Evolutionary conservation across 1,140 invertebrate genomes (phyloP).

Genomic region (Drosophila cardini): DNA sequence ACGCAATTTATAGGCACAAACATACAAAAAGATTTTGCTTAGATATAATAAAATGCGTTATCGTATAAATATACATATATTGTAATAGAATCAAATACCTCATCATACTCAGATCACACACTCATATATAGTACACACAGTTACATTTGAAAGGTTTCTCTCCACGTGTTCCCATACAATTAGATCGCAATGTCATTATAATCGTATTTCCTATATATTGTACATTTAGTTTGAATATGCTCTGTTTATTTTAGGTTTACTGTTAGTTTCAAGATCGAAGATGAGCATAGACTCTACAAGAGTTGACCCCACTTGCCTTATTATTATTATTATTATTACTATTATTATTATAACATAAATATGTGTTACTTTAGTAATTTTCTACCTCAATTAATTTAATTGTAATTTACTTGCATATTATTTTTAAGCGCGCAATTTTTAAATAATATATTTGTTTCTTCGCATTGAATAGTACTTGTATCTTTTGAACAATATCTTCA

Average conservation of each 20-base stretch:
- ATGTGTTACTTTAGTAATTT: conserved; percentile 82
- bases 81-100: conserved; percentile 73
- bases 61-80: conserved; percentile 17
- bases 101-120: conserved; percentile 57
- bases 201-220: conserved; percentile 26
- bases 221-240: conserved; percentile 48
- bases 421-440: conserved; percentile 67
- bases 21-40: conserved; percentile 37
- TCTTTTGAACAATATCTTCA: conserved; percentile 29
- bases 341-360: conserved; percentile 49
- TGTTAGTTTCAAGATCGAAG: conserved; percentile 63
- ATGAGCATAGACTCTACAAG: conserved; percentile 72
- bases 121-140: conserved; percentile 12
- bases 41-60: conserved; percentile 51
- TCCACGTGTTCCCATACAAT: conserved; percentile 18
- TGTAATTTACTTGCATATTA: conserved; percentile 71
- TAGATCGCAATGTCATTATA: conserved; percentile 17
- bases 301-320: conserved; percentile 76
- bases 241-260: conserved; percentile 52
- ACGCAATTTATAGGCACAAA: conserved; percentile 26
- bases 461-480: conserved; percentile 19
- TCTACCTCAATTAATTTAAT: conserved; percentile 80
- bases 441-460: conserved; percentile 30
- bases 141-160: conserved; percentile 33
- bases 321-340: conserved; percentile 45